phyloP scores from a whole-genome alignment of 2,113 vertebrate genomes.

The Toxotes chatareus region DNA sequence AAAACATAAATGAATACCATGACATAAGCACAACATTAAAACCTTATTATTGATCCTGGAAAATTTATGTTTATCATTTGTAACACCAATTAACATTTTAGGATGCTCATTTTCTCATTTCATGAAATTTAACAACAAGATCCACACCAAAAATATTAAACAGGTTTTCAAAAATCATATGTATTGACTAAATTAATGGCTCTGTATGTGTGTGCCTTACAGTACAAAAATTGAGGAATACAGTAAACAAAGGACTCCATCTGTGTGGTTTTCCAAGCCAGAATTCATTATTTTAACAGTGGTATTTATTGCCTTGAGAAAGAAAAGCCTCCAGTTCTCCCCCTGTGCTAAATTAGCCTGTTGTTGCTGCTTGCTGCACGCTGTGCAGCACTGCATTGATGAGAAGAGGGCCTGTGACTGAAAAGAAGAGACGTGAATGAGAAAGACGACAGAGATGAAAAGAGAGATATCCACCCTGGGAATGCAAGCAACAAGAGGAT shows the following conservation, averaged over 20 bases:
- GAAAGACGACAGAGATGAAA: constrained; percentile 56
- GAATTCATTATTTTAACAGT: constrained; percentile 57
- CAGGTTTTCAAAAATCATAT: constrained; percentile 28
- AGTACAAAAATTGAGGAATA: constrained; percentile 30
- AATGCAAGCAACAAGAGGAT: constrained; percentile 73
- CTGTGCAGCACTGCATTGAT: constrained; percentile 54
- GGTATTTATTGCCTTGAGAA: constrained; percentile 63
- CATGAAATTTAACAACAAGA: constrained; percentile 1
- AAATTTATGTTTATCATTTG: constrained; percentile 23
- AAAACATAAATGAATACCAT: constrained; percentile 1
- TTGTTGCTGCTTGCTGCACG: constrained; percentile 58
- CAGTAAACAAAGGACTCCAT: constrained; percentile 63
- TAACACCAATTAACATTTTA: constrained; percentile 5
- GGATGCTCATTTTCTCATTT: constrained; percentile 16
- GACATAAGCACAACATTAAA: constrained; percentile 9
- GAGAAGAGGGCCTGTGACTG: constrained; percentile 55
- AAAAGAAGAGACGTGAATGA: constrained; percentile 54
- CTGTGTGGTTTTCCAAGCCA: constrained; percentile 58
- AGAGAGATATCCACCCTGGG: constrained; percentile 65
- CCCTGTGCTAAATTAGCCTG: constrained; percentile 57
- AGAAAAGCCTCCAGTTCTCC: constrained; percentile 45
- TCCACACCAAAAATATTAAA: constrained; percentile 4
- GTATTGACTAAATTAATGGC: constrained; percentile 38
- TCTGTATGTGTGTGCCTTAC: constrained; percentile 39
- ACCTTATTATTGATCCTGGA: constrained; percentile 23